Evolutionary conservation across 2,797 vertebrate species (phyloP).

Genomic region (Amazona finschi): DNA sequence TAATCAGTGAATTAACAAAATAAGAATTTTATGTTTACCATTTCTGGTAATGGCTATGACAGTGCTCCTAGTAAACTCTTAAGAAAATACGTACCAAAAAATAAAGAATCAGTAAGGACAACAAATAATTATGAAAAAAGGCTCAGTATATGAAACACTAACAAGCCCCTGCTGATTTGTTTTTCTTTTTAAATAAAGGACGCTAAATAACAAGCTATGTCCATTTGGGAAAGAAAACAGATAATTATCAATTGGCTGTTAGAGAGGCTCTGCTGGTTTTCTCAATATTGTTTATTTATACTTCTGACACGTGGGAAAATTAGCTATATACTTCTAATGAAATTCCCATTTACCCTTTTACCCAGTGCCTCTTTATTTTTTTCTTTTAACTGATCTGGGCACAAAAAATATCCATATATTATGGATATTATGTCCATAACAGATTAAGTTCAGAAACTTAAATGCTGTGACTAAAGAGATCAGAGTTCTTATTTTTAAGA

Average conservation of each 20-base stretch:
- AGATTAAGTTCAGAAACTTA: background rate
- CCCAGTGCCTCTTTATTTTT: background rate
- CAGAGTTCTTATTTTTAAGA: background rate
- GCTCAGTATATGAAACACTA: background rate
- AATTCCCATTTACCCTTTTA: background rate
- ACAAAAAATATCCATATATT: background rate
- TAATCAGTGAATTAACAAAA: background rate
- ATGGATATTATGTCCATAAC: background rate
- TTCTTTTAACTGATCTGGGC: background rate
- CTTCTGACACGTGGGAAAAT: background rate
- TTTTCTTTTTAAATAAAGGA: background rate
- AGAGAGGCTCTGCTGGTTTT: background rate
- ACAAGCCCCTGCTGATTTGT: background rate
- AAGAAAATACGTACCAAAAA: background rate
- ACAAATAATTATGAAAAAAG: background rate
- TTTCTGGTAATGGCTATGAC: background rate
- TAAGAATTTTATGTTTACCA: background rate
- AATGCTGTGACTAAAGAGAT: background rate
- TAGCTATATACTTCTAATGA: background rate
- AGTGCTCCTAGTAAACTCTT: background rate
- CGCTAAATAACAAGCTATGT: background rate
- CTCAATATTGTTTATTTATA: background rate
- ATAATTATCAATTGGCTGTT: background rate
- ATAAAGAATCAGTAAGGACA: background rate
- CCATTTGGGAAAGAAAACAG: background rate